Evolutionary conservation across 2,797 vertebrate genomes (phyloP).

Genomic region (Pangasius mekongensis): DNA sequence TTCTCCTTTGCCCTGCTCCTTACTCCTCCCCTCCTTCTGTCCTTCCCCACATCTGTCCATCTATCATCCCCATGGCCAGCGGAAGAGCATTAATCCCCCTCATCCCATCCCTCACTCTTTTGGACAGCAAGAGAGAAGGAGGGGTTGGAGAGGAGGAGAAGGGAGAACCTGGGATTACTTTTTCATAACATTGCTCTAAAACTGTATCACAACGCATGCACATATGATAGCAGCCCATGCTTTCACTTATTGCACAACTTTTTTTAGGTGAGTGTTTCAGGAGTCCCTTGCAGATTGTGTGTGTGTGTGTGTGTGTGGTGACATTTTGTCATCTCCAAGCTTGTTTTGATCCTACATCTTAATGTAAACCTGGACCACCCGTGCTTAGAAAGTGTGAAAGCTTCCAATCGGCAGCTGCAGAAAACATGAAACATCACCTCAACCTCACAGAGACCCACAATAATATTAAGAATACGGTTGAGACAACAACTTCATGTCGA

Average conservation of each 20-base stretch:
- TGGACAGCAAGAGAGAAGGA: slow-evolving; percentile 71
- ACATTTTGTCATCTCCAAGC: neutral
- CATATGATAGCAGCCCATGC: slow-evolving; percentile 44
- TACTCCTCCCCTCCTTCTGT: slow-evolving; percentile 66
- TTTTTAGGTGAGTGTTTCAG: neutral
- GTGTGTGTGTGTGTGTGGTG: neutral
- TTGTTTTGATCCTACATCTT: neutral
- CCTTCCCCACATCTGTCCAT: slow-evolving; percentile 78
- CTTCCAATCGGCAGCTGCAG: neutral
- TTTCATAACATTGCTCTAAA: slow-evolving; percentile 74
- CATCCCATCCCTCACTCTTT: slow-evolving; percentile 75
- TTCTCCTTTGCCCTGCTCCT: slow-evolving; percentile 66
- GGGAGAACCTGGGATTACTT: slow-evolving; percentile 70
- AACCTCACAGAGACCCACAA: neutral
- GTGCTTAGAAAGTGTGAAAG: neutral
- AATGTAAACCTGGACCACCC: neutral
- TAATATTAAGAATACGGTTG: neutral
- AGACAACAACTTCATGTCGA: neutral
- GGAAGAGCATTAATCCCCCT: slow-evolving; percentile 80
- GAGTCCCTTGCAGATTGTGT: neutral
- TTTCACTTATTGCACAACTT: neutral
- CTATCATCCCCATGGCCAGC: slow-evolving; percentile 78
- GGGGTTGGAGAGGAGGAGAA: slow-evolving; percentile 48
- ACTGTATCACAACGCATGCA: slow-evolving; percentile 64
- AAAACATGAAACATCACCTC: slow-evolving; percentile 8